phyloP scores from a whole-genome alignment of 2,888 invertebrate species.

The Drosophila suboccidentalis region DNA sequence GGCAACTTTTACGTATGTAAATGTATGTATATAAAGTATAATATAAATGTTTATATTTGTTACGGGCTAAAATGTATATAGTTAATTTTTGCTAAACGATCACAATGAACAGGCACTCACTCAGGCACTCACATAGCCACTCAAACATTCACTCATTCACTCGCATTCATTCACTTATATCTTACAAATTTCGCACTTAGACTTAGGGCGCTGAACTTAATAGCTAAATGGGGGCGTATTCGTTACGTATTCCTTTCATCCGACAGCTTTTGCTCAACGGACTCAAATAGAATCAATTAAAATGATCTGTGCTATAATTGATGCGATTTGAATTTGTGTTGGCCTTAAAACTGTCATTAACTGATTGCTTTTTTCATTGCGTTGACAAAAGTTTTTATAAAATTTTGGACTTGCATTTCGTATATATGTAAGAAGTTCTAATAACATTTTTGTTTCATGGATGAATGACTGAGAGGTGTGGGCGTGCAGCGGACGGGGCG shows the following conservation, averaged over 20 bases:
- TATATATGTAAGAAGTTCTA: constrained; percentile 64
- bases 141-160: constrained; percentile 23
- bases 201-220: constrained; percentile 56
- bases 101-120: constrained; percentile 66
- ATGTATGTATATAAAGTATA: constrained; percentile 22
- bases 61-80: constrained; percentile 72
- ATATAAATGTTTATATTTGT: constrained; percentile 45
- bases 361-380: constrained; percentile 67
- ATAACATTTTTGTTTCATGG: constrained; percentile 78
- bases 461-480: constrained; percentile 78
- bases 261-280: constrained; percentile 25
- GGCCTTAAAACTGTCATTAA: constrained; percentile 23
- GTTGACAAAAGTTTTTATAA: constrained; percentile 77
- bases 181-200: constrained; percentile 69
- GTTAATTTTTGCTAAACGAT: constrained; percentile 81
- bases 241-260: constrained; percentile 48
- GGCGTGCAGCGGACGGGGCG: constrained; percentile 57
- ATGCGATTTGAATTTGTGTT: constrained; percentile 10
- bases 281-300: constrained; percentile 12
- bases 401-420: constrained; percentile 80
- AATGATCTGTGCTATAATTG: constrained; percentile 7
- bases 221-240: constrained; percentile 56
- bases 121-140: constrained; percentile 36
- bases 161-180: constrained; percentile 57
- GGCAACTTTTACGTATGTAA: constrained; percentile 52